Percentiles rank a stretch among this genome's conserved stretches.
phyloP scores from a whole-genome alignment of 2,113 vertebrate species.

The Rattus norvegicus region DNA sequence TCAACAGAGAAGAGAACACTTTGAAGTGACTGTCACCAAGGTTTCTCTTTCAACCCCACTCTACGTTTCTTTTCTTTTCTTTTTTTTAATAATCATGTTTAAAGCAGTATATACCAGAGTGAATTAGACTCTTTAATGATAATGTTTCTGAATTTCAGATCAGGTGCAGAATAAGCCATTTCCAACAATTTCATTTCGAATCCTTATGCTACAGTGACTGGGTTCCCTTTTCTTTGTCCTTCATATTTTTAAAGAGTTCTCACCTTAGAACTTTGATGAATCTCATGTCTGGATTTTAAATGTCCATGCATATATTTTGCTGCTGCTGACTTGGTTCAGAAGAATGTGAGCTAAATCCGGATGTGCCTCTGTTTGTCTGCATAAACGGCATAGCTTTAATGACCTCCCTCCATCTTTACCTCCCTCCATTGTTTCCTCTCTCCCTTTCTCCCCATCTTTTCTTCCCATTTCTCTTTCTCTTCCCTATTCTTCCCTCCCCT shows the following conservation, averaged over 20 bases:
- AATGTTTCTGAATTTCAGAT: constrained; percentile 42
- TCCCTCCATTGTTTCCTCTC: accelerated
- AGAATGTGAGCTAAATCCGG: neutral
- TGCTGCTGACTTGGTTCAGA: neutral
- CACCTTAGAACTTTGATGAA: neutral
- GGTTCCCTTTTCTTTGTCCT: neutral
- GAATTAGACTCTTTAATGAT: constrained; percentile 31
- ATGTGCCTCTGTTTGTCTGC: neutral
- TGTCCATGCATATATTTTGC: neutral
- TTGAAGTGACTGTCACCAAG: constrained; percentile 7
- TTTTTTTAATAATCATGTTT: constrained; percentile 13
- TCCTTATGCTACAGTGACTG: neutral
- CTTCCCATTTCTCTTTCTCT: no score
- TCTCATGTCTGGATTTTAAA: neutral
- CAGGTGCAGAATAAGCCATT: neutral
- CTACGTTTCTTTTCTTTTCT: neutral
- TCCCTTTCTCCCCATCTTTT: no score
- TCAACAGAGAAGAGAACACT: constrained; percentile 14
- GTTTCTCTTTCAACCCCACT: constrained; percentile 1
- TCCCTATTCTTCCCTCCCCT: neutral
- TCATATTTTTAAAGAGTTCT: neutral
- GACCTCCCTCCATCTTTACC: neutral
- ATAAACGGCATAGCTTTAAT: neutral
- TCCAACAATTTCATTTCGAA: neutral
- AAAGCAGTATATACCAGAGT: neutral